Conservation (phyloP, 2,888 invertebrate species). For the Machimus rusticus region DNA sequence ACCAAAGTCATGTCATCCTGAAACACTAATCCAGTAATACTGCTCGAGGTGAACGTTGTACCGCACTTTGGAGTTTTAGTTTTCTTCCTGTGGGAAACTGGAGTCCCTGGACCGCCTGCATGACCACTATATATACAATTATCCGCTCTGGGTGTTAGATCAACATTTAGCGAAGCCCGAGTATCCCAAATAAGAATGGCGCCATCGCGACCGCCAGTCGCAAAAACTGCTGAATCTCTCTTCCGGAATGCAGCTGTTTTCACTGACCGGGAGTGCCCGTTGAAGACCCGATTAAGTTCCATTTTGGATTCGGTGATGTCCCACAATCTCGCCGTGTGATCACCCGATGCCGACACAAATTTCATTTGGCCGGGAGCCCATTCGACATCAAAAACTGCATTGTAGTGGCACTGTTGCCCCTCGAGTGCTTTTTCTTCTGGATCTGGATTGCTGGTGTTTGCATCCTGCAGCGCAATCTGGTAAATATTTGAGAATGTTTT, state of each 20-base stretch:
- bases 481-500: background rate
- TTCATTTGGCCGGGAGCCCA: constrained; percentile 83
- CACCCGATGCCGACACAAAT: constrained; percentile 85
- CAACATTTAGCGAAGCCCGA: constrained; percentile 65
- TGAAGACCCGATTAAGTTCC: constrained; percentile 68
- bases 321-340: constrained; percentile 84
- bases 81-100: constrained; percentile 65
- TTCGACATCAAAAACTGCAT: constrained; percentile 88
- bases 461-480: constrained; percentile 65
- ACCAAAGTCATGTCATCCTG: constrained; percentile 79
- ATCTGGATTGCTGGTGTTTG: constrained; percentile 59
- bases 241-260: constrained; percentile 81
- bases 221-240: constrained; percentile 77
- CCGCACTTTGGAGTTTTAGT: constrained; percentile 63
- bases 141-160: constrained; percentile 69
- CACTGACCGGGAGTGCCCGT: constrained; percentile 81
- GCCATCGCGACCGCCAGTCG: constrained; percentile 88
- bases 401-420: constrained; percentile 74
- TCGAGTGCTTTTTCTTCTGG: constrained; percentile 63
- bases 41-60: constrained; percentile 68
- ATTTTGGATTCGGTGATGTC: constrained; percentile 69
- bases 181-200: constrained; percentile 87
- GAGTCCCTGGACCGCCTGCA: constrained; percentile 63
- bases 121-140: constrained; percentile 69
- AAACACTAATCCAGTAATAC: constrained; percentile 84